Percentiles rank a stretch among this genome's conserved stretches.
Evolutionary conservation across 2,888 invertebrate species (phyloP).

Genomic region (Catocala sponsa): DNA sequence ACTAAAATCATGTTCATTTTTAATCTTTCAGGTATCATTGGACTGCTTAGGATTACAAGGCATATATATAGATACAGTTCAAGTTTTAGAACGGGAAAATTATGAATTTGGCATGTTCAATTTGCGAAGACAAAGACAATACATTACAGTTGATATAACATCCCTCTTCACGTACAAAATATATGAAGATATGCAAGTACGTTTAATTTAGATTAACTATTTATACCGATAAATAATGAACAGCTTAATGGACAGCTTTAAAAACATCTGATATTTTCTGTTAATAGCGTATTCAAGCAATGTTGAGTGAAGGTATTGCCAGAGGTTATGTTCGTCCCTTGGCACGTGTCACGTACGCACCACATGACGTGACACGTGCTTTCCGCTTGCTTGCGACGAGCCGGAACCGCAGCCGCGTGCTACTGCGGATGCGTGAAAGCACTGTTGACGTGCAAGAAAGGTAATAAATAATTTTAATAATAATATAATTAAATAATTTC

Average conservation of each 20-base stretch:
- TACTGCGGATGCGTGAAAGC: constrained; percentile 54
- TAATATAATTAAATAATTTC: no score
- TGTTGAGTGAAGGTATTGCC: constrained; percentile 65
- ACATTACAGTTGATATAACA: constrained; percentile 55
- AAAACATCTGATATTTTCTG: no score
- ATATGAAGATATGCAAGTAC: constrained; percentile 47
- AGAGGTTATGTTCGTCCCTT: constrained; percentile 69
- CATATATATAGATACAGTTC: constrained; percentile 55
- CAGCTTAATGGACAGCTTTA: no score
- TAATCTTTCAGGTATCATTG: constrained; percentile 38
- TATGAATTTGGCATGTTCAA: constrained; percentile 55
- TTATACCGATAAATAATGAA: constrained; percentile 15
- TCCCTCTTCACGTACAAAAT: constrained; percentile 53
- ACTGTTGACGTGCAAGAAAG: constrained; percentile 35
- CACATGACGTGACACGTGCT: constrained; percentile 60
- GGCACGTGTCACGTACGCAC: constrained; percentile 58
- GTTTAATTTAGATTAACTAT: constrained; percentile 21
- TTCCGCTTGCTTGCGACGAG: constrained; percentile 63
- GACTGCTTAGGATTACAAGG: constrained; percentile 51
- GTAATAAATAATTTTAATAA: constrained; percentile 12
- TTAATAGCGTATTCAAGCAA: neutral
- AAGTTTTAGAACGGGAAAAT: constrained; percentile 53
- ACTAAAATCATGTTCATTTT: constrained; percentile 50
- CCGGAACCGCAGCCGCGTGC: constrained; percentile 66
- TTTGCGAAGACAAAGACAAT: constrained; percentile 50